Conservation (phyloP, 2,113 vertebrate species). For the Budorcas taxicolor region DNA sequence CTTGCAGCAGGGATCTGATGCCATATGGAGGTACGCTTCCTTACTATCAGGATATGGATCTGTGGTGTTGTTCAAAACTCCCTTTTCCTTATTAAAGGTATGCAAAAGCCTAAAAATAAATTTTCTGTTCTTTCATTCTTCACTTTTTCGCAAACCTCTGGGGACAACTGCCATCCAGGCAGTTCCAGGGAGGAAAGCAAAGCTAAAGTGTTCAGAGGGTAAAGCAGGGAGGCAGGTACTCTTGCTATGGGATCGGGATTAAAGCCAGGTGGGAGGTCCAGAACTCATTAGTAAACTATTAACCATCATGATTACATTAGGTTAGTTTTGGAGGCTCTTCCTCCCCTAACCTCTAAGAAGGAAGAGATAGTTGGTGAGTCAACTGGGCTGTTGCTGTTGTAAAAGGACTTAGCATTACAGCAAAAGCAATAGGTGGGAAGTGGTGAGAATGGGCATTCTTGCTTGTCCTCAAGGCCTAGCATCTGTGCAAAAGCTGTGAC, state of each 20-base stretch:
- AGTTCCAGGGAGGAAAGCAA: conserved; percentile 1
- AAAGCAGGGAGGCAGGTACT: neutral
- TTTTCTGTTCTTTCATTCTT: conserved; percentile 27
- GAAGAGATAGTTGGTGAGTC: too few species aligned
- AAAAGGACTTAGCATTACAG: neutral
- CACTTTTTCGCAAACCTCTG: conserved; percentile 45
- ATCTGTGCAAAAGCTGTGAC: neutral
- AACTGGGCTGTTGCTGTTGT: neutral
- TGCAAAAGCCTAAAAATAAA: conserved; percentile 56
- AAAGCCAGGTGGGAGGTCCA: neutral
- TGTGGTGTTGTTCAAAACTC: conserved; percentile 25
- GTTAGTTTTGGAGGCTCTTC: neutral
- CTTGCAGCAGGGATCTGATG: neutral
- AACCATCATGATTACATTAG: neutral
- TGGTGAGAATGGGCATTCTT: neutral
- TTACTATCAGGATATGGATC: conserved; percentile 27
- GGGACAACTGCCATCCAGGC: neutral
- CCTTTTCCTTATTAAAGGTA: conserved; percentile 49
- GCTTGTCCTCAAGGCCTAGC: neutral
- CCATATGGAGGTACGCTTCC: conserved; percentile 16
- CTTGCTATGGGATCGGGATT: neutral
- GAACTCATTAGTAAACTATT: neutral
- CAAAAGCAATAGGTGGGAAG: neutral
- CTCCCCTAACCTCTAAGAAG: neutral
- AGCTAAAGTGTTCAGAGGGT: neutral